Evolutionary conservation across 2,797 vertebrate genomes (phyloP).

Genomic region (Galagoides demidoff): DNA sequence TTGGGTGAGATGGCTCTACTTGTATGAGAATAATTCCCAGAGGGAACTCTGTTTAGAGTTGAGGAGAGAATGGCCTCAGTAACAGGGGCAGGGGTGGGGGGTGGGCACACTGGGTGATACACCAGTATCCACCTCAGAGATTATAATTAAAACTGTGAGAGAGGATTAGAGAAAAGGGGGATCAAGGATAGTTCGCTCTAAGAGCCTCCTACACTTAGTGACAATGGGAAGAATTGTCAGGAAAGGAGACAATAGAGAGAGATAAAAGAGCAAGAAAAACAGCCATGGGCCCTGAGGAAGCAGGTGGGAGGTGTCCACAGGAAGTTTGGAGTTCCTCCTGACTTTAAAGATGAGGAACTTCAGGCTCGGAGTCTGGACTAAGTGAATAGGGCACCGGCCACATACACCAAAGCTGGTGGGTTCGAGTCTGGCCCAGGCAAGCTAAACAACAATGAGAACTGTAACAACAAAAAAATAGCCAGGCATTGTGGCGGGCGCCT

Average conservation of each 20-base stretch:
- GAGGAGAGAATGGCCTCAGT: neutral
- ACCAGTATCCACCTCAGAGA: neutral
- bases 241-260: neutral
- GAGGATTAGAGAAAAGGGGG: neutral
- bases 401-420: no score
- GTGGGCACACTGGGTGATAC: neutral
- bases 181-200: neutral
- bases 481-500: no score
- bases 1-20: neutral
- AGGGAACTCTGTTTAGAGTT: neutral
- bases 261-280: neutral
- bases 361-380: neutral
- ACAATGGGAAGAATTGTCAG: neutral
- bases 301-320: neutral
- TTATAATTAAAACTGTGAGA: neutral
- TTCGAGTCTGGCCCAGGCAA: no score
- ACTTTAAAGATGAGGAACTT: constrained; percentile 3
- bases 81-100: neutral
- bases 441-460: no score
- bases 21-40: neutral
- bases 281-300: neutral
- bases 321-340: neutral
- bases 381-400: no score
- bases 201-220: neutral
- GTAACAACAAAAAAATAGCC: no score